These are phyloP conservation scores for Perca flavescens DNA, from an alignment of 2,113 vertebrate genomes.

Conservation along the genomic window DNA sequence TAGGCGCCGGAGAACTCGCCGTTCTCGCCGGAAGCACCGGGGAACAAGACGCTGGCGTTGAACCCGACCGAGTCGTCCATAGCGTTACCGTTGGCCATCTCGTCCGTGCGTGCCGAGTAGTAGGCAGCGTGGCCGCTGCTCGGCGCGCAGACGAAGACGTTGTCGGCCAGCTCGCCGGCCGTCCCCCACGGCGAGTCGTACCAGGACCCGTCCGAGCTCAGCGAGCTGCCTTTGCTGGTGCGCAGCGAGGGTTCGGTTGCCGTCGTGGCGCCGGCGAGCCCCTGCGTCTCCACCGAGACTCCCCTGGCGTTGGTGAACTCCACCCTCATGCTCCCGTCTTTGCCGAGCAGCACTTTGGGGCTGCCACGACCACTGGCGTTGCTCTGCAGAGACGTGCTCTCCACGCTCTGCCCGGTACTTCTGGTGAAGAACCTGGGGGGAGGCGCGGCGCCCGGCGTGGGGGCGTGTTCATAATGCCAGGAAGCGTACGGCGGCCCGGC, in stretches of 20 bases:
- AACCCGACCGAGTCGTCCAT: conserved; percentile 61
- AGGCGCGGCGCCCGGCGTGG: conserved; percentile 57
- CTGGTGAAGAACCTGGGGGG: conserved; percentile 71
- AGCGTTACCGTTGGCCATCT: conserved; percentile 39
- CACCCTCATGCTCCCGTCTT: conserved; percentile 89
- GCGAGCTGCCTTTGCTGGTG: conserved; percentile 93
- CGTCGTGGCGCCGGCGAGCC: conserved; percentile 51
- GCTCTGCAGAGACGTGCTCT: conserved; percentile 74
- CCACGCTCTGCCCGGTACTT: conserved; percentile 79
- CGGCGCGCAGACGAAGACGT: conserved; percentile 79
- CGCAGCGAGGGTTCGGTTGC: conserved; percentile 78
- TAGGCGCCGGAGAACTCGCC: conserved; percentile 7
- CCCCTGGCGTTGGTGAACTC: conserved; percentile 88
- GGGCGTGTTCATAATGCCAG: conserved; percentile 80
- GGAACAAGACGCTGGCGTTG: conserved; percentile 47
- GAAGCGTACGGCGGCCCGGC: conserved; percentile 86
- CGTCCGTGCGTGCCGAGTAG: conserved; percentile 31
- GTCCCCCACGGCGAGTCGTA: conserved; percentile 93
- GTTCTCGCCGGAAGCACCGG: not conserved
- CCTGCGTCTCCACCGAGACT: conserved; percentile 65
- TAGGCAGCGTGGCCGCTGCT: conserved; percentile 64
- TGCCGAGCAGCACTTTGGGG: conserved; percentile 90
- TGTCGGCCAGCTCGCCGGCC: conserved; percentile 83
- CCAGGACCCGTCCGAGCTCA: conserved; percentile 95
- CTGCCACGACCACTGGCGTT: conserved; percentile 82